Percentiles rank a stretch among this genome's conserved stretches.
Conservation (phyloP, 2,888 invertebrate genomes). For the Bruchidius siliquastri region DNA sequence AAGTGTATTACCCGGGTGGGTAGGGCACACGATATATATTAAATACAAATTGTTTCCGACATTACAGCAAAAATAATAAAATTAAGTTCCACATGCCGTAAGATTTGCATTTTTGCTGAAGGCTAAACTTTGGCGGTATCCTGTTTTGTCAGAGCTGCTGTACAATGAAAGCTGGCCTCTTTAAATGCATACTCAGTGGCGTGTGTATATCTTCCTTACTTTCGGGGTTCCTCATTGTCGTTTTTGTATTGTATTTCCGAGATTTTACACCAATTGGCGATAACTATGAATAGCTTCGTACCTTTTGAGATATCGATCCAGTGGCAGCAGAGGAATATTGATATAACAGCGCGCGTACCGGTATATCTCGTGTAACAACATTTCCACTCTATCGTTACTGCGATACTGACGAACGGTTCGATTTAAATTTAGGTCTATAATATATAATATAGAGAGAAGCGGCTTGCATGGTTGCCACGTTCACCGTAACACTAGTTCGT, state of each 20-base stretch:
- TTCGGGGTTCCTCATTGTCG: background rate
- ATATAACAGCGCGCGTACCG: too few species aligned
- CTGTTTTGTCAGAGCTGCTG: background rate
- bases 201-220: background rate
- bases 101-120: constrained; percentile 38
- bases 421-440: too few species aligned
- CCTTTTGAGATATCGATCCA: too few species aligned
- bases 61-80: constrained; percentile 29
- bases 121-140: constrained; percentile 36
- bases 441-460: too few species aligned
- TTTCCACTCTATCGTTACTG: too few species aligned
- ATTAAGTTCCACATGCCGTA: constrained; percentile 30
- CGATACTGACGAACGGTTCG: too few species aligned
- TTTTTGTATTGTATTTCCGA: background rate
- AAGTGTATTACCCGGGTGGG: background rate
- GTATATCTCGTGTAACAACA: too few species aligned
- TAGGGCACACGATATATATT: constrained; percentile 3
- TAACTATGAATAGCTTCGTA: too few species aligned
- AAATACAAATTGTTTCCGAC: constrained; percentile 17
- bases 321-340: too few species aligned
- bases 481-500: too few species aligned
- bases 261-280: too few species aligned
- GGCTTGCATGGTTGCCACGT: too few species aligned
- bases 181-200: background rate
- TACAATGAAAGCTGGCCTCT: background rate